phyloP scores from a whole-genome alignment of 2,888 invertebrate genomes.

The Laothoe populi region DNA sequence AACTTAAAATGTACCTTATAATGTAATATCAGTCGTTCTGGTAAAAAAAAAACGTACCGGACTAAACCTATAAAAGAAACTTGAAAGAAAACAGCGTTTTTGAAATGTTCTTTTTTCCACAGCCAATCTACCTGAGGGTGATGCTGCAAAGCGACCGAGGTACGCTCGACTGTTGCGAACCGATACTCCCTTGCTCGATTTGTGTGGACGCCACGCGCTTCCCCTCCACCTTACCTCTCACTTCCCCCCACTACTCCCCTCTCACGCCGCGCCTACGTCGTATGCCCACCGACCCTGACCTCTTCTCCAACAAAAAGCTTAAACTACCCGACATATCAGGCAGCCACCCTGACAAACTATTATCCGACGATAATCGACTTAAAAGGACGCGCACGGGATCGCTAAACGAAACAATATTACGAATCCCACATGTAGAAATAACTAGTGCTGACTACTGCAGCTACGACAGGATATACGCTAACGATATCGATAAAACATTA shows the following conservation, averaged over 20 bases:
- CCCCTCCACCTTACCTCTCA: conserved; percentile 40
- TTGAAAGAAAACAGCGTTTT: not conserved
- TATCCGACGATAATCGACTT: conserved; percentile 48
- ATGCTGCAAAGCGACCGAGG: conserved; percentile 90
- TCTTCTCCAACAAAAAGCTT: conserved; percentile 49
- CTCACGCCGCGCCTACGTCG: conserved; percentile 41
- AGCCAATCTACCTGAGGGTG: conserved; percentile 92
- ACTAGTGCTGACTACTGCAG: conserved; percentile 78
- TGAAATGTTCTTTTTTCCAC: conserved; percentile 44
- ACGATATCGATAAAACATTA: conserved; percentile 81
- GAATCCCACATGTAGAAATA: conserved; percentile 78
- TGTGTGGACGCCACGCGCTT: conserved; percentile 55
- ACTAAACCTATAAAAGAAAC: no score
- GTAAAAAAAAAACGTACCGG: no score
- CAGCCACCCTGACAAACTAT: conserved; percentile 45
- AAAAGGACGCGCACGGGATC: conserved; percentile 65
- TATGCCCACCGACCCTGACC: conserved; percentile 63
- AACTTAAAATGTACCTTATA: no score
- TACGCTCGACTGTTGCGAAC: conserved; percentile 88
- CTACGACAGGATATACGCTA: conserved; percentile 76
- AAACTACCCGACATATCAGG: conserved; percentile 37
- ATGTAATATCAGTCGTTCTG: no score
- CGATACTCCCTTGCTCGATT: conserved; percentile 65
- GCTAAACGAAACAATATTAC: conserved; percentile 62
- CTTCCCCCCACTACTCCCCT: conserved; percentile 38